Base-by-base conservation (phyloP, 2,888 invertebrate species). In the Megastigmus dorsalis region DNA sequence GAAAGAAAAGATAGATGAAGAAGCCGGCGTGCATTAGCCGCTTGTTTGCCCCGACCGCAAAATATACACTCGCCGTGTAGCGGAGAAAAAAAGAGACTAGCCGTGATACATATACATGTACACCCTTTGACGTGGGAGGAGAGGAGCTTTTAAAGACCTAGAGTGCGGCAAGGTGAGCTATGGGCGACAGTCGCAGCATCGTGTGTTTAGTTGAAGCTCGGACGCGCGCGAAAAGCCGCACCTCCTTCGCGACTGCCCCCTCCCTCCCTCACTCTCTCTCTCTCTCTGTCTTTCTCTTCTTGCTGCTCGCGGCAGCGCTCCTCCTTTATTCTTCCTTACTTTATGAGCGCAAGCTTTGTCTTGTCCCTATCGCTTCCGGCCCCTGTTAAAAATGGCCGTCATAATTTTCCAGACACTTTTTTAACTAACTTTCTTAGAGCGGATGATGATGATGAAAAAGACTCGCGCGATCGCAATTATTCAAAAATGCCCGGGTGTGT, bases 341-440 rank as follows among this genome's bases (percentile, higher is more conserved):
- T 9, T 23, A 10, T 10, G 33, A 28, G 23, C 28, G 28, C 9
- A n/a, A 18, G 15, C 23, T 55, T 55, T 36, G 55, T 55, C 57
- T 57, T 28, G 28, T 45, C 10, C 57, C 55, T 59, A 48, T 68
- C 67, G 57, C 38, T 57, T 68, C 48, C 57, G 20, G 15, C 54
- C 41, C 43, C 18, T 36, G 23, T 59, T 68, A 57, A 48, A 55
- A 68, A 36, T 68, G 57, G 67, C 67, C 57, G 57, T 59, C 67
- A 68, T 68, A 68, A 68, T 68, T 68, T 48, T 48, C n/a, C n/a
- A n/a, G 48, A 26, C 45, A 26, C 43, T 57, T 68, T 57, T 59
- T 68, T 33, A 55, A 67, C 45, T 23, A 55, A 67, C 67, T 67
- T 65, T 28, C 54, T 28, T 20, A 9, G 55, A 28, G n/a, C n/a